Percentiles rank a stretch among this genome's conserved stretches.
Evolutionary conservation across 2,888 invertebrate species (phyloP).

Genomic region (Phymatocera aterrima): DNA sequence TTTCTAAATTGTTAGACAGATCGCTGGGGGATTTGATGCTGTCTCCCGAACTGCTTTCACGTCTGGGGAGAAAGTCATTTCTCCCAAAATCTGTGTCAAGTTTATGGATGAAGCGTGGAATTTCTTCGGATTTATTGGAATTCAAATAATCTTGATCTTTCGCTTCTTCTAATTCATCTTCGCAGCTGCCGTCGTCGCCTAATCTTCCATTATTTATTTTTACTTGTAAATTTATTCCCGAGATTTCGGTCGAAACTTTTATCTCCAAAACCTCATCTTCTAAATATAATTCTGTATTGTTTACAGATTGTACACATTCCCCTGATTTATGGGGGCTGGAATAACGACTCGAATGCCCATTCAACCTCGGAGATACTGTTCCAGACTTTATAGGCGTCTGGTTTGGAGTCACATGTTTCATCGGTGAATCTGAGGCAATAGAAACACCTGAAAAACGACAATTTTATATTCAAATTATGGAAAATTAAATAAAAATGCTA

Average conservation of each 20-base stretch:
- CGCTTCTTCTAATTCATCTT: no score
- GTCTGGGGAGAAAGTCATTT: conserved; percentile 61
- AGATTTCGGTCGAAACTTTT: conserved; percentile 65
- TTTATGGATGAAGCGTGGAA: neutral
- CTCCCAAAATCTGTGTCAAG: conserved; percentile 51
- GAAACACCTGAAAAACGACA: conserved; percentile 63
- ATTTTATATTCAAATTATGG: conserved; percentile 3
- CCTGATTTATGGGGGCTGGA: conserved; percentile 36
- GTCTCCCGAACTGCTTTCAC: conserved; percentile 66
- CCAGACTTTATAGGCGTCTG: conserved; percentile 64
- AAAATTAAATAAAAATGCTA: no score
- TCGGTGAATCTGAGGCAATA: conserved; percentile 69
- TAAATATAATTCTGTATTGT: neutral
- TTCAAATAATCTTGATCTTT: neutral
- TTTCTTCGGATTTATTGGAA: conserved; percentile 13
- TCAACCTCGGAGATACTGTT: conserved; percentile 65
- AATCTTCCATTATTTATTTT: conserved; percentile 50
- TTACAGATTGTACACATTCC: neutral
- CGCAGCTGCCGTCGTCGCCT: conserved; percentile 52
- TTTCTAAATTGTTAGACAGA: conserved; percentile 61
- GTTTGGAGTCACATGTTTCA: conserved; percentile 64
- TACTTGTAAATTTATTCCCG: conserved; percentile 44
- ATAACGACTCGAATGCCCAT: conserved; percentile 55
- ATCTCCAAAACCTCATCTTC: conserved; percentile 65
- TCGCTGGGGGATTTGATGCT: conserved; percentile 62